Conservation (phyloP, 2,113 vertebrate genomes). For the Polypterus bichir region DNA sequence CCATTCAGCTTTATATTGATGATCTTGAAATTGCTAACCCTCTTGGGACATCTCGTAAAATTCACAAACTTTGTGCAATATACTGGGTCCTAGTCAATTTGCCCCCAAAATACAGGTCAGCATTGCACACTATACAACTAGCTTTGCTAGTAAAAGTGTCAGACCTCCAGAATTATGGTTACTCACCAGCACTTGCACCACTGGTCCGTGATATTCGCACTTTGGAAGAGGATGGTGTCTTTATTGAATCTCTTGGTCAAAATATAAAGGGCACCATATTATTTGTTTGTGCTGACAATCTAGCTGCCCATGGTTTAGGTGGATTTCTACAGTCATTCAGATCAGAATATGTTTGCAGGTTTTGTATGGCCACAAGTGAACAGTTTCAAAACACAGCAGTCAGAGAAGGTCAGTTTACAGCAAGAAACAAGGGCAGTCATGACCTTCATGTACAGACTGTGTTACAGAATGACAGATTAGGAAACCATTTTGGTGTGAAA, state of each 20-base stretch:
- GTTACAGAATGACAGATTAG: neutral
- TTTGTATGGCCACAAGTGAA: conserved; percentile 14
- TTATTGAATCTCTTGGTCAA: conserved; percentile 9
- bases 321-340: conserved; percentile 16
- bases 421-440: conserved; percentile 13
- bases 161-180: conserved; percentile 11
- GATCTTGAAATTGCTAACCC: too few relatives aligned
- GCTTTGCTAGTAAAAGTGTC: conserved; percentile 7
- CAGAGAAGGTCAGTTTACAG: conserved; percentile 5
- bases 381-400: conserved; percentile 13
- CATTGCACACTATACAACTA: conserved; percentile 9
- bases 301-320: conserved; percentile 13
- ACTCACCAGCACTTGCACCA: conserved; percentile 10
- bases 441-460: conserved; percentile 17
- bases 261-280: conserved; percentile 10
- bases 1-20: too few relatives aligned
- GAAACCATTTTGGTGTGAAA: conserved; percentile 6
- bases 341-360: conserved; percentile 16
- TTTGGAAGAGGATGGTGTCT: conserved; percentile 10
- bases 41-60: too few relatives aligned
- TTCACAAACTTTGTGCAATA: conserved; percentile 7
- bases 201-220: conserved; percentile 3
- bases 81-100: conserved; percentile 16
- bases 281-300: conserved; percentile 18
- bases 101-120: conserved; percentile 12